phyloP scores from a whole-genome alignment of 2,888 invertebrate species.

The Ophion costatus region DNA sequence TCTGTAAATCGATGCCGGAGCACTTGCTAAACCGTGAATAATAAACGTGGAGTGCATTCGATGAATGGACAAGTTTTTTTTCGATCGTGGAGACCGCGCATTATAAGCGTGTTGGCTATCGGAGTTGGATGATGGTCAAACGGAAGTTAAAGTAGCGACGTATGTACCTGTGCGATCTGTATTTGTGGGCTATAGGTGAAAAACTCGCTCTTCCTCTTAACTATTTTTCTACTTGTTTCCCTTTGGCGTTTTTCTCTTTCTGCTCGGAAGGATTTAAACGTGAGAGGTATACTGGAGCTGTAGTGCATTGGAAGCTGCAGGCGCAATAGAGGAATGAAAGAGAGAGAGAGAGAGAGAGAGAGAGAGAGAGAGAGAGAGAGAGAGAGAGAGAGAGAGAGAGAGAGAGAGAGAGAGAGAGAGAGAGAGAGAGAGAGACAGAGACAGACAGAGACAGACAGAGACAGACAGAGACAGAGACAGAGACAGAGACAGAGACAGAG shows the following conservation, averaged over 20 bases:
- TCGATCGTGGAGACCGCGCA: constrained; percentile 16
- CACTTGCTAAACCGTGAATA: constrained; percentile 40
- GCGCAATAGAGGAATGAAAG: background rate
- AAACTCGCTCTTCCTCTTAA: constrained; percentile 29
- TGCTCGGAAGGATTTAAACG: constrained; percentile 25
- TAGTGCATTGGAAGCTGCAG: constrained; percentile 29
- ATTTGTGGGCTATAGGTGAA: constrained; percentile 49
- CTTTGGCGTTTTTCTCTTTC: constrained; percentile 30
- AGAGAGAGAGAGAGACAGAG: too few relatives aligned
- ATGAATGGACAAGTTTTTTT: constrained; percentile 21
- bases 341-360: background rate
- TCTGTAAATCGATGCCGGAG: constrained; percentile 13
- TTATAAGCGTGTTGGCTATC: constrained; percentile 15
- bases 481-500: too few relatives aligned
- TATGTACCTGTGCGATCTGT: constrained; percentile 35
- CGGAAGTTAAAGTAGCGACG: constrained; percentile 56
- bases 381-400: background rate
- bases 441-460: too few relatives aligned
- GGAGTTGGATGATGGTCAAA: constrained; percentile 39
- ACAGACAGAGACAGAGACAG: too few relatives aligned
- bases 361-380: background rate
- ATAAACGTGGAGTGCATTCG: constrained; percentile 41
- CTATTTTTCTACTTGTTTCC: constrained; percentile 33
- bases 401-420: too few relatives aligned
- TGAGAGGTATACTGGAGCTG: constrained; percentile 41